Evolutionary conservation across 2,113 vertebrate species (phyloP).

Genomic region (Mellivora capensis): DNA sequence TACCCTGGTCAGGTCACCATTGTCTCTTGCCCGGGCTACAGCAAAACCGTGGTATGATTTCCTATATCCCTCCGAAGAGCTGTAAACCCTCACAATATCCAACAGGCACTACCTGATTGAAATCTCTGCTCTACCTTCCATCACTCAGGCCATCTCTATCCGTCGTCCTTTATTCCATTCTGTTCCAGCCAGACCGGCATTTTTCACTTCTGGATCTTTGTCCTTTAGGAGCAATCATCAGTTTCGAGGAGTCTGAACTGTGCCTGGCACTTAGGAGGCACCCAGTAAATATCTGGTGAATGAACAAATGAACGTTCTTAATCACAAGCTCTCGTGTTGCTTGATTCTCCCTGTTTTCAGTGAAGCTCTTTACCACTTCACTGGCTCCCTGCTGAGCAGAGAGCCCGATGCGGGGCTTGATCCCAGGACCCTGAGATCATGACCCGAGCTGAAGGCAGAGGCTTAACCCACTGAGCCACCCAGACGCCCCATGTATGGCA

Average conservation of each 20-base stretch:
- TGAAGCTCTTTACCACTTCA: neutral
- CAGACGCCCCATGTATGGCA: no score
- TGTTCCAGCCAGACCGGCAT: neutral
- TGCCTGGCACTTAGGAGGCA: neutral
- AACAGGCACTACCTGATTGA: neutral
- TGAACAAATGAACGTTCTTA: neutral
- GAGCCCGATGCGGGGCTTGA: no score
- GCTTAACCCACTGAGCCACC: no score
- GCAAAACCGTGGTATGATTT: neutral
- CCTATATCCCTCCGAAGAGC: neutral
- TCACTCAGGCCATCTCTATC: neutral
- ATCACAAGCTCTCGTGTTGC: neutral
- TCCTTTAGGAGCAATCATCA: neutral
- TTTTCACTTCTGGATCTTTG: neutral
- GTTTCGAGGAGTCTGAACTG: neutral
- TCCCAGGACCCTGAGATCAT: no score
- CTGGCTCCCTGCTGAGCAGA: neutral
- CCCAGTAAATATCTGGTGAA: neutral
- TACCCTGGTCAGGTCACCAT: neutral
- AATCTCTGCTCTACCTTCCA: fast-evolving
- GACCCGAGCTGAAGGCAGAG: no score
- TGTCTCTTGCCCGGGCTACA: neutral
- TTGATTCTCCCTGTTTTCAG: neutral
- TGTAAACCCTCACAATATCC: neutral
- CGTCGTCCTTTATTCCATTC: neutral